These are phyloP conservation scores for Ceriagrion tenellum DNA, from an alignment of 2,888 invertebrate species.

Conservation along the genomic window DNA sequence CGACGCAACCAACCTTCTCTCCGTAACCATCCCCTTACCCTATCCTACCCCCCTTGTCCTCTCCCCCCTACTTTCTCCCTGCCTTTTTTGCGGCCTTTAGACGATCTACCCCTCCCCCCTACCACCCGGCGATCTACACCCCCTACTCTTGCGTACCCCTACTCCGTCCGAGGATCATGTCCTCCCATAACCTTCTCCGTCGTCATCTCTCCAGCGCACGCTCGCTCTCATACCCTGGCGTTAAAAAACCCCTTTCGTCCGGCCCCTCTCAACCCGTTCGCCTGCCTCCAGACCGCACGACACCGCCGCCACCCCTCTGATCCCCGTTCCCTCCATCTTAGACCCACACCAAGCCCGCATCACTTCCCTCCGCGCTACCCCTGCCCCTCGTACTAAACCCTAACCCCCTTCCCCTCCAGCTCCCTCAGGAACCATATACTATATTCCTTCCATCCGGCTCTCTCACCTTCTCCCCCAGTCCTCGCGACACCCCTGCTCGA, in stretches of 20 bases:
- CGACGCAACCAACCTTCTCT: background rate
- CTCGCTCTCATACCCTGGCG: background rate
- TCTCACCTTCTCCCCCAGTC: background rate
- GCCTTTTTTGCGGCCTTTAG: background rate
- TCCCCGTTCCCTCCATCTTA: background rate
- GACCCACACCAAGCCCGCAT: background rate
- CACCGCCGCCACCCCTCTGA: background rate
- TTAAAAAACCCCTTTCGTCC: background rate
- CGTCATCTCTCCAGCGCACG: background rate
- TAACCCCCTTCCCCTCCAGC: background rate
- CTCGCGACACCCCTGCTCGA: background rate
- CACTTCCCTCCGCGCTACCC: background rate
- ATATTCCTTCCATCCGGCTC: constrained; percentile 1
- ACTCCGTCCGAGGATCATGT: background rate
- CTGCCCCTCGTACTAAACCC: background rate
- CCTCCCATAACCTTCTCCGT: constrained; percentile 19
- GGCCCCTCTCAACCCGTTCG: background rate
- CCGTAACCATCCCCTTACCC: background rate
- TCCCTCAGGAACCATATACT: background rate
- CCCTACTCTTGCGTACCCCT: background rate
- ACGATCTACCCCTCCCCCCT: background rate
- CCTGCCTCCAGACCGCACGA: background rate
- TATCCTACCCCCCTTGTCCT: background rate
- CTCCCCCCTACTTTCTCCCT: background rate
- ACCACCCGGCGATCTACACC: background rate